phyloP scores from a whole-genome alignment of 2,113 vertebrate genomes.

The Epinephelus cyanopodus region DNA sequence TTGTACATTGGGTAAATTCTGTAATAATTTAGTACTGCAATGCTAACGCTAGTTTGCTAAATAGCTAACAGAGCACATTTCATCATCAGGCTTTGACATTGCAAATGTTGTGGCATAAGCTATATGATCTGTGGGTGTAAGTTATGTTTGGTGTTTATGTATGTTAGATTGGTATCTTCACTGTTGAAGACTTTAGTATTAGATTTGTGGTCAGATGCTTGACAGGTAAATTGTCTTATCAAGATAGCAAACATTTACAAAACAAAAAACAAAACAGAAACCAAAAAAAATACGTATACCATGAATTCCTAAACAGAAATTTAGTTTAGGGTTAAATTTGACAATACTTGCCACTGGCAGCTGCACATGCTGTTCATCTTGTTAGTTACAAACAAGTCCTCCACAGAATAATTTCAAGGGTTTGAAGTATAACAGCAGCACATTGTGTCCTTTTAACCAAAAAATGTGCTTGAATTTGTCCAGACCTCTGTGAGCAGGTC shows the following conservation, averaged over 20 bases:
- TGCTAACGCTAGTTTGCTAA: too few relatives aligned
- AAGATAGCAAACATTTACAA: neutral
- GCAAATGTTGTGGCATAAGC: too few relatives aligned
- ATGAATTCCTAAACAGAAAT: neutral
- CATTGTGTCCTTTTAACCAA: conserved; percentile 18
- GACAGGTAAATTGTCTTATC: too few relatives aligned
- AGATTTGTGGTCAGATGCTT: too few relatives aligned
- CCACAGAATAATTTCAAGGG: neutral
- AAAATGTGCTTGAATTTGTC: conserved; percentile 17
- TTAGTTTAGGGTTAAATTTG: neutral
- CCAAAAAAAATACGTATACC: neutral
- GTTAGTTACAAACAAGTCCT: neutral
- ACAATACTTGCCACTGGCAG: neutral
- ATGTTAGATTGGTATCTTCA: too few relatives aligned
- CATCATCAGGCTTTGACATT: too few relatives aligned
- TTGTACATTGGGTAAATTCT: too few relatives aligned
- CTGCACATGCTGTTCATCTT: neutral
- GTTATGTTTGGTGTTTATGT: too few relatives aligned
- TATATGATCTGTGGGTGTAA: too few relatives aligned
- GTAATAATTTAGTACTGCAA: too few relatives aligned
- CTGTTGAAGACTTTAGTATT: too few relatives aligned
- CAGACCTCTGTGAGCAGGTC: conserved; percentile 8
- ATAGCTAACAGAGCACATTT: too few relatives aligned
- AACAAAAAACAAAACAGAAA: neutral
- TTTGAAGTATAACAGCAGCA: conserved; percentile 11